Evolutionary conservation across 2,113 vertebrate genomes (phyloP).

Genomic region (Prietella phreatophila): DNA sequence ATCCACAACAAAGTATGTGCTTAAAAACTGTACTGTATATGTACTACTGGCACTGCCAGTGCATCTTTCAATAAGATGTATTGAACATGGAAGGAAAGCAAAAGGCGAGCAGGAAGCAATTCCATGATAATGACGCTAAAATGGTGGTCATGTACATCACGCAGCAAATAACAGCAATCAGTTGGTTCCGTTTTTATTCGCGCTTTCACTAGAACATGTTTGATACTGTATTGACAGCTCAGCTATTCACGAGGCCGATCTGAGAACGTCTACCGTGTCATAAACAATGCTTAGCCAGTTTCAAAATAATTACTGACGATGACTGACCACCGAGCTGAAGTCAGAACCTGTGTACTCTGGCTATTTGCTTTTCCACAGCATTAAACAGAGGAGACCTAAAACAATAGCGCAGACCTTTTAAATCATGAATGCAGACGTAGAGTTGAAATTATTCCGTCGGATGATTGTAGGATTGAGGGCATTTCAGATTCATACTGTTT

Average conservation of each 20-base stretch:
- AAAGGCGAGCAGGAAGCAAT: neutral
- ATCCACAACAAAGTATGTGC: no score
- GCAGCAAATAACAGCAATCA: constrained; percentile 15
- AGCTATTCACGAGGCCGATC: neutral
- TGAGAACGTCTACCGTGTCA: neutral
- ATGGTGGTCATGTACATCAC: neutral
- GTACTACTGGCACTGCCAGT: no score
- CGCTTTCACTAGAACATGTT: neutral
- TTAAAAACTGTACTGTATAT: no score
- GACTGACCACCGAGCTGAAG: neutral
- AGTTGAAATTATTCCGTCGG: neutral
- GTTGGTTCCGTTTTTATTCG: neutral
- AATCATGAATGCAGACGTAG: neutral
- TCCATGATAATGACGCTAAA: neutral
- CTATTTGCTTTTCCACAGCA: neutral
- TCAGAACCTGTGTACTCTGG: neutral
- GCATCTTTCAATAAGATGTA: neutral
- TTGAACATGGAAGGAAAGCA: neutral
- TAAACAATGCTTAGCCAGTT: neutral
- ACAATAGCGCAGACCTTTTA: neutral
- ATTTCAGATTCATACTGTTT: neutral
- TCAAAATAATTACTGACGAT: neutral
- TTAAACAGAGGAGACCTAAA: neutral
- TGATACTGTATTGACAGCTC: neutral
- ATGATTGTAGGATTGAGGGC: neutral